phyloP scores from a whole-genome alignment of 2,797 vertebrate species.

The Acanthornis magna region DNA sequence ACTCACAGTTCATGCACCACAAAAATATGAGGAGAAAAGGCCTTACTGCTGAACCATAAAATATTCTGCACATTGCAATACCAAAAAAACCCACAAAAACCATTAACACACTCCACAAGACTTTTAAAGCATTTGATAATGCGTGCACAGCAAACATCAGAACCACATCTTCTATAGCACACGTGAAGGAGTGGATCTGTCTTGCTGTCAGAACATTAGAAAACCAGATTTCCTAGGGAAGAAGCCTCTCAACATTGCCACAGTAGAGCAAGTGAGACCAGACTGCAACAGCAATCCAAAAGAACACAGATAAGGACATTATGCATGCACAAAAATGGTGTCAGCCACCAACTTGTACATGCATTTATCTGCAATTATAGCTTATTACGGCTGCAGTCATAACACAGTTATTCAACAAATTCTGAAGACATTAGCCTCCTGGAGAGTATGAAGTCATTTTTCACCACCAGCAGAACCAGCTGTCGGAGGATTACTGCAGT shows the following conservation, averaged over 20 bases:
- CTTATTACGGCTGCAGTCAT: slow-evolving; percentile 18
- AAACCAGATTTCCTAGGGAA: neutral
- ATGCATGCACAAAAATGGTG: neutral
- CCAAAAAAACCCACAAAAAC: neutral
- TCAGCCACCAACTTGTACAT: neutral
- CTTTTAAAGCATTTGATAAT: neutral
- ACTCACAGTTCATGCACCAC: neutral
- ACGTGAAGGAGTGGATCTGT: neutral
- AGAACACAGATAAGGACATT: neutral
- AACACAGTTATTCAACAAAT: slow-evolving; percentile 50
- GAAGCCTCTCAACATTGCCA: neutral
- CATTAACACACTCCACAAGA: neutral
- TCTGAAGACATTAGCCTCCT: slow-evolving; percentile 34
- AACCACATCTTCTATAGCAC: neutral
- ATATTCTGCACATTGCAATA: neutral
- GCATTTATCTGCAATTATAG: slow-evolving; percentile 40
- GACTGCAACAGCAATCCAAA: neutral
- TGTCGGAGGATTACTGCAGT: neutral
- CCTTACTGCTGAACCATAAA: neutral
- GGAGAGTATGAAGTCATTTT: slow-evolving; percentile 24
- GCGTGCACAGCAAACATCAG: neutral
- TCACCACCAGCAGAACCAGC: neutral
- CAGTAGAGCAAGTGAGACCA: neutral
- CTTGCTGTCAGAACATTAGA: neutral
- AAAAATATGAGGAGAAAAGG: neutral